Conservation (phyloP, 53 echinoderm and acorn worm genomes). For the Paracentrotus lividus region DNA sequence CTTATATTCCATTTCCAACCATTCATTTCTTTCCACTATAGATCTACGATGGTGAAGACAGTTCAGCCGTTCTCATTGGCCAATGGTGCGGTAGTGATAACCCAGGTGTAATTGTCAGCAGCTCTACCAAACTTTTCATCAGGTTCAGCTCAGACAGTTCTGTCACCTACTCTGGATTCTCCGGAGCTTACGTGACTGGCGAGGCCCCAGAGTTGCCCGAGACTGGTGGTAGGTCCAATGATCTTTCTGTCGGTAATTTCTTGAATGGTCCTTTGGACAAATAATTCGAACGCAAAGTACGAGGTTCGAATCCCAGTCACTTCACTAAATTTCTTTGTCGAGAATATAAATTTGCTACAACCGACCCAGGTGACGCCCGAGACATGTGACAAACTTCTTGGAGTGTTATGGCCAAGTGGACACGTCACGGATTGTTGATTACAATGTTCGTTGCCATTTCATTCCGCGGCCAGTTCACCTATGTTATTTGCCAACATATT, state of each 20-base stretch:
- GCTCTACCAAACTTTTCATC: not conserved
- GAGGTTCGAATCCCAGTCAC: too few relatives aligned
- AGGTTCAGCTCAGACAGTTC: constrained; percentile 58
- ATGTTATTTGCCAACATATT: too few relatives aligned
- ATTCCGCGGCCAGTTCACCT: too few relatives aligned
- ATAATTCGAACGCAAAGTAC: too few relatives aligned
- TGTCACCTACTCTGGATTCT: constrained; percentile 62
- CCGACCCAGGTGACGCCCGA: too few relatives aligned
- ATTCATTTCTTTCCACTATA: not conserved
- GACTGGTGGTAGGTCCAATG: not conserved
- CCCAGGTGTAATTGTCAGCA: constrained; percentile 14
- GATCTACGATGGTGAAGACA: constrained; percentile 56
- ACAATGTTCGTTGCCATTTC: too few relatives aligned
- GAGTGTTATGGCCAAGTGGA: too few relatives aligned
- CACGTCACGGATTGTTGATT: too few relatives aligned
- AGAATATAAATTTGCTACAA: too few relatives aligned
- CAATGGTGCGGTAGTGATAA: constrained; percentile 40
- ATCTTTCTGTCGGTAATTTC: not conserved
- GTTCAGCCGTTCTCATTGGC: constrained; percentile 22
- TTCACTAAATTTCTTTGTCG: too few relatives aligned
- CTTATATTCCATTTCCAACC: not conserved
- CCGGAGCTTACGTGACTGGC: constrained; percentile 38
- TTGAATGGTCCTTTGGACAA: too few relatives aligned
- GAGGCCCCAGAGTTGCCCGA: not conserved
- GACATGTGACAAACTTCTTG: too few relatives aligned